Conservation (phyloP, 2,888 invertebrate species). For the Apodemia duryi region DNA sequence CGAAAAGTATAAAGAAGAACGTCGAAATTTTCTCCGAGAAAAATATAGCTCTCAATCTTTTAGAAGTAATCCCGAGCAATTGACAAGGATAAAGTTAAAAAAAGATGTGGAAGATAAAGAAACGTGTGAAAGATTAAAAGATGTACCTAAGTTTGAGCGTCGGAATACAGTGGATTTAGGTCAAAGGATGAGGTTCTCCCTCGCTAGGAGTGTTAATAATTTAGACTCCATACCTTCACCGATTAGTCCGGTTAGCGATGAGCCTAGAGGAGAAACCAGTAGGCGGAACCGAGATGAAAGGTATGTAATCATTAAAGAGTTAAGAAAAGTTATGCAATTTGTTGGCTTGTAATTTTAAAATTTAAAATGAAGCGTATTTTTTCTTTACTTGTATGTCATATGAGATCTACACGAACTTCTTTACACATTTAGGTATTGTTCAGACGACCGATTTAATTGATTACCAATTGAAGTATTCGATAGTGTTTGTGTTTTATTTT, state of each 20-base stretch:
- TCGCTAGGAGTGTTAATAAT: constrained; percentile 62
- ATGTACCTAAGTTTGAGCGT: constrained; percentile 63
- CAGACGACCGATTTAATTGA: background rate
- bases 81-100: constrained; percentile 63
- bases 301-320: constrained; percentile 23
- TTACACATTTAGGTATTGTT: background rate
- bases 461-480: background rate
- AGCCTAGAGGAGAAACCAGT: constrained; percentile 24
- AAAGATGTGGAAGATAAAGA: constrained; percentile 51
- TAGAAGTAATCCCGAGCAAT: constrained; percentile 79
- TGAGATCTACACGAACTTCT: too few relatives aligned
- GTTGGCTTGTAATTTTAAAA: background rate
- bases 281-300: constrained; percentile 27
- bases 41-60: constrained; percentile 92
- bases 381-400: too few relatives aligned
- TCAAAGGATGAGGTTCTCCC: constrained; percentile 62
- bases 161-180: constrained; percentile 71
- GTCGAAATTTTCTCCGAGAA: constrained; percentile 90
- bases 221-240: constrained; percentile 61
- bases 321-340: background rate
- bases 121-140: constrained; percentile 46
- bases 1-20: constrained; percentile 93
- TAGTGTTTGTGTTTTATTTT: too few relatives aligned
- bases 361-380: constrained; percentile 17
- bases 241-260: constrained; percentile 24